A percentile compares a stretch with the other conserved stretches of the same genome.
Evolutionary conservation across 2,797 vertebrate species (phyloP).

Genomic region (Carapus acus): DNA sequence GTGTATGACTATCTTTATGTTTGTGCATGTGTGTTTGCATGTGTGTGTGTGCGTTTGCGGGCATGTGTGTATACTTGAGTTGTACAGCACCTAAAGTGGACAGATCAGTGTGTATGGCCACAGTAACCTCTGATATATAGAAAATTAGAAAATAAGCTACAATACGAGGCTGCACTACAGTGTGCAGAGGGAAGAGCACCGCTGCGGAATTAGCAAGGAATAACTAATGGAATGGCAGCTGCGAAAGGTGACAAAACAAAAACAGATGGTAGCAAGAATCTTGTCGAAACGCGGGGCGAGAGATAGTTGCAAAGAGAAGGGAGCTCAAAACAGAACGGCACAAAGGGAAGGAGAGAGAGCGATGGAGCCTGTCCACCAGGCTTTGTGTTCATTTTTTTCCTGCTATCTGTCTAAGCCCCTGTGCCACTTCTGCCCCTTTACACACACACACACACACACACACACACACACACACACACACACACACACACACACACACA

Average conservation of each 20-base stretch:
- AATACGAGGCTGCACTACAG: neutral
- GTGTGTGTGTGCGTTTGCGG: neutral
- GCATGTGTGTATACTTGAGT: slow-evolving; percentile 6
- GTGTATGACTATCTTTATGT: too few species aligned
- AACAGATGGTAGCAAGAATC: slow-evolving; percentile 34
- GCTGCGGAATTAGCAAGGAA: neutral
- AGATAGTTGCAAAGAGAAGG: neutral
- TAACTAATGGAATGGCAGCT: neutral
- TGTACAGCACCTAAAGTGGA: slow-evolving; percentile 23
- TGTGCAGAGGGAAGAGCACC: neutral
- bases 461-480: slow-evolving; percentile 28
- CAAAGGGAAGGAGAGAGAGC: slow-evolving; percentile 48
- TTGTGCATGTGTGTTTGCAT: neutral
- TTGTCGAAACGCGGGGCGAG: slow-evolving; percentile 12
- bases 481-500: slow-evolving; percentile 41
- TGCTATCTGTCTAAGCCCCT: slow-evolving; percentile 69
- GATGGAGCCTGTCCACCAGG: slow-evolving; percentile 67
- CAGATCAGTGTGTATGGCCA: slow-evolving; percentile 15
- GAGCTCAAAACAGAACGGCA: slow-evolving; percentile 2
- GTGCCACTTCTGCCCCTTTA: slow-evolving; percentile 61
- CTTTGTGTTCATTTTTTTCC: slow-evolving; percentile 62
- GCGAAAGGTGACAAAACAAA: neutral
- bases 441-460: slow-evolving; percentile 46
- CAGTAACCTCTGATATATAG: slow-evolving; percentile 17
- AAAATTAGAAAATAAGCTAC: slow-evolving; percentile 5